These are phyloP conservation scores for Elmis aenea DNA, from an alignment of 2,888 invertebrate species.

Conservation along the genomic window DNA sequence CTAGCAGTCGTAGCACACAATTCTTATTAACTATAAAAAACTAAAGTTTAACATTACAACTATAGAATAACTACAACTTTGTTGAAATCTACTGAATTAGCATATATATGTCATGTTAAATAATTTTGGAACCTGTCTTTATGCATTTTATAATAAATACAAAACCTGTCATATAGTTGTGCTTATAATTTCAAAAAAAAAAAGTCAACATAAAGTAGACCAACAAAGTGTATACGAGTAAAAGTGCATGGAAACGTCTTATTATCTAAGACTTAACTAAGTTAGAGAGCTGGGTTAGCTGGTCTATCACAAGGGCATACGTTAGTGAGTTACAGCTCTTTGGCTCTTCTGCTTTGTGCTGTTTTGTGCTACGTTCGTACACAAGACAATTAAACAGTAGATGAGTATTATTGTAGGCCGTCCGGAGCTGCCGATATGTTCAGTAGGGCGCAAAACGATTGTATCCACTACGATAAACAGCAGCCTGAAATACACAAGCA, in stretches of 20 bases:
- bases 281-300: conserved; percentile 46
- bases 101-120: too few species aligned
- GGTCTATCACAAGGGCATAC: conserved; percentile 46
- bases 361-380: conserved; percentile 40
- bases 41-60: too few species aligned
- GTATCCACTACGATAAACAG: conserved; percentile 90
- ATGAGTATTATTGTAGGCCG: conserved; percentile 39
- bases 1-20: too few species aligned
- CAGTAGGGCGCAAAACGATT: conserved; percentile 93
- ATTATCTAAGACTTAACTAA: conserved; percentile 26
- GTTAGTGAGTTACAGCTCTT: conserved; percentile 47
- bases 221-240: too few species aligned
- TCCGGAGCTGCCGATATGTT: conserved; percentile 47
- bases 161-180: too few species aligned
- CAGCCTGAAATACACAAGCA: conserved; percentile 79
- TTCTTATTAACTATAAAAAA: too few species aligned
- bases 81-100: too few species aligned
- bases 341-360: conserved; percentile 41
- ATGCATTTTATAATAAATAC: too few species aligned
- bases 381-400: conserved; percentile 38
- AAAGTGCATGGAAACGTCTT: conserved; percentile 39
- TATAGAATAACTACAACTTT: too few species aligned
- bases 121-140: too few species aligned
- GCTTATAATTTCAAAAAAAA: too few species aligned
- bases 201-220: too few species aligned